Evolutionary conservation across 2,797 vertebrate genomes (phyloP), one percentile per base, ranked within the genome.

Genomic region (Masticophis lateralis): DNA sequence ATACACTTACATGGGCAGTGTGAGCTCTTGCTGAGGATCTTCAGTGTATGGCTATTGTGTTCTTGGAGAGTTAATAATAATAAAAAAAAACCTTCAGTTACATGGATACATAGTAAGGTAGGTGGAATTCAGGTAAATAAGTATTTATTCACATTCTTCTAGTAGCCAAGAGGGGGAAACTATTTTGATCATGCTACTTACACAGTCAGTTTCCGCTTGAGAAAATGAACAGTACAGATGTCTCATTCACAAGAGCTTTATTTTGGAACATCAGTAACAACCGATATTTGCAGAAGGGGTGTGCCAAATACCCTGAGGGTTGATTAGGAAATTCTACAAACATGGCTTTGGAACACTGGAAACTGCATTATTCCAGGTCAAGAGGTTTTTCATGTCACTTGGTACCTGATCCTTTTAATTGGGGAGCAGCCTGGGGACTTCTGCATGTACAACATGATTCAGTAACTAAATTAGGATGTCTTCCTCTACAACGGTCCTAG

Each of bases 11-110:
- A 96, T 86, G 92, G 96, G 96, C 95, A 96, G 94, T 97, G 95
- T 95, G 96, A 97, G 96, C 95, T 95, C 94, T 96, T 94, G 95
- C 95, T 91, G 96, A 96, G 96, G 95, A 96, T 95, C 95, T 96
- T 97, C 96, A 93, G 93, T 94, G 88, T 94, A 93, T 95, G 95
- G 97, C 91, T 94, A 97, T 95, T 97, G 96, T 95, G 94, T 94
- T 95, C 94, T 96, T 32, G 88, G 63, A 87, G 92, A 91, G 92
- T 92, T 95, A 96, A 97, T 96, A 97, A 96, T 95, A 96, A 97
- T 96, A 96, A 96, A 59, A 97, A 95, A 96, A 96, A 97, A 69
- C 2, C 83, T 95, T 91, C 91, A 89, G 51, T 96, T 95, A 88
- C 43, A 79, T 88, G 88, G 90, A 87, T 87, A 93, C 91, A 93